These are phyloP conservation scores for Mythimna vitellina DNA, from an alignment of 2,888 invertebrate species.

Conservation along the genomic window DNA sequence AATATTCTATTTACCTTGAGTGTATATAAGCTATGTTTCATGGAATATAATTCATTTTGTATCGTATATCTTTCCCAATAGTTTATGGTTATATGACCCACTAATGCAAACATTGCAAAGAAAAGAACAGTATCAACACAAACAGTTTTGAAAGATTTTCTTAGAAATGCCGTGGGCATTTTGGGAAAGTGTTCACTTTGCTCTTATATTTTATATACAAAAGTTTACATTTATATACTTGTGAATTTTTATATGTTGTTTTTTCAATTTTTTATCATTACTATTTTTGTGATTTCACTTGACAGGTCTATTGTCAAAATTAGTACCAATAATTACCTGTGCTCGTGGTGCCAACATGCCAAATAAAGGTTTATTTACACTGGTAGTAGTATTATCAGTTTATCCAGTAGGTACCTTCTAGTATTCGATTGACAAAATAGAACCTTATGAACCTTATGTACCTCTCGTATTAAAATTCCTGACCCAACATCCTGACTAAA, in stretches of 20 bases:
- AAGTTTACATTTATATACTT: neutral
- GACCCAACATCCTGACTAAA: no score
- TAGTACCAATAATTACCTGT: no score
- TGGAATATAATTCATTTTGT: slow-evolving; percentile 73
- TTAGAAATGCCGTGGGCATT: slow-evolving; percentile 68
- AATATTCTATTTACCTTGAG: slow-evolving; percentile 74
- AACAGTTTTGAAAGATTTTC: slow-evolving; percentile 65
- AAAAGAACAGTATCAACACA: slow-evolving; percentile 74
- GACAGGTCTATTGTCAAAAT: slow-evolving; percentile 11
- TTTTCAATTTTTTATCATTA: neutral
- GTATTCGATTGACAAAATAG: no score
- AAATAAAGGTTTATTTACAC: no score
- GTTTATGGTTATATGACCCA: slow-evolving; percentile 77
- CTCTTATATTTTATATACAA: slow-evolving; percentile 1
- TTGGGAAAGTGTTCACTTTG: neutral
- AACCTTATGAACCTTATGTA: no score
- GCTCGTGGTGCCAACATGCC: no score
- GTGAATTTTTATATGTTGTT: slow-evolving; percentile 16
- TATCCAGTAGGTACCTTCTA: no score
- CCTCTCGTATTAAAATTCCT: no score
- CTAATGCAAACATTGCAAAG: slow-evolving; percentile 72
- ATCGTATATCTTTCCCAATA: slow-evolving; percentile 81
- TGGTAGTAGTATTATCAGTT: no score
- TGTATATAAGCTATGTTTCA: slow-evolving; percentile 76
- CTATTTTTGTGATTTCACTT: slow-evolving; percentile 10